These are phyloP conservation scores for Caradrina clavipalpis DNA, from an alignment of 2,888 invertebrate species.

Conservation along the genomic window DNA sequence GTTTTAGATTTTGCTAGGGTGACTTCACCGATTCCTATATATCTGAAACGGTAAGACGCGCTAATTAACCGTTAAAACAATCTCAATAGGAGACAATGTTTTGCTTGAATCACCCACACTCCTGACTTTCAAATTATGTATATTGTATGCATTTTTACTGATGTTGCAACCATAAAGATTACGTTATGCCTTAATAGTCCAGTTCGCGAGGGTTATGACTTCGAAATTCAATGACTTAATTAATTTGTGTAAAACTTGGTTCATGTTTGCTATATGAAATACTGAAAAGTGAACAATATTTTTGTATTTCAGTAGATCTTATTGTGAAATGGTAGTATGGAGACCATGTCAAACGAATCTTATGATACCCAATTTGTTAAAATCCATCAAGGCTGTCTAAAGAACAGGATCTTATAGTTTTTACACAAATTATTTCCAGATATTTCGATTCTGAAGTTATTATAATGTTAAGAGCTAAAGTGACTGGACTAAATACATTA, in stretches of 20 bases:
- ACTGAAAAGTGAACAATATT: not conserved
- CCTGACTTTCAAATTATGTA: conserved; percentile 69
- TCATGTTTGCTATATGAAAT: not conserved
- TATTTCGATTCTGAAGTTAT: not conserved
- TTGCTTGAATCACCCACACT: not conserved
- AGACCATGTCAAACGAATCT: not conserved
- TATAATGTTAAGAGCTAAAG: not conserved
- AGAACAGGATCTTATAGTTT: not conserved
- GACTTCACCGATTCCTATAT: not conserved
- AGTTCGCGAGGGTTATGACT: not conserved
- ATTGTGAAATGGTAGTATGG: not conserved
- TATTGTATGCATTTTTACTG: conserved; percentile 67
- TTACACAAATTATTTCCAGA: not conserved
- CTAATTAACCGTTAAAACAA: not conserved
- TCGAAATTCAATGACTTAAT: not conserved
- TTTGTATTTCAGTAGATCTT: too few species aligned
- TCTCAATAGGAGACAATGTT: not conserved
- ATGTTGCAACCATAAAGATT: conserved; percentile 68
- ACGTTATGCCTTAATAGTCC: conserved; percentile 67
- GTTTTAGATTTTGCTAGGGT: not conserved
- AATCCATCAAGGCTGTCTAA: not conserved
- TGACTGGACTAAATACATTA: conserved; percentile 37
- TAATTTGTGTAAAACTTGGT: not conserved
- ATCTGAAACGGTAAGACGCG: not conserved
- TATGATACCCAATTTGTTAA: not conserved